Percentiles rank a stretch among this genome's conserved stretches.
phyloP scores from a whole-genome alignment of 2,888 invertebrate genomes.

The Periphyllus acericola region DNA sequence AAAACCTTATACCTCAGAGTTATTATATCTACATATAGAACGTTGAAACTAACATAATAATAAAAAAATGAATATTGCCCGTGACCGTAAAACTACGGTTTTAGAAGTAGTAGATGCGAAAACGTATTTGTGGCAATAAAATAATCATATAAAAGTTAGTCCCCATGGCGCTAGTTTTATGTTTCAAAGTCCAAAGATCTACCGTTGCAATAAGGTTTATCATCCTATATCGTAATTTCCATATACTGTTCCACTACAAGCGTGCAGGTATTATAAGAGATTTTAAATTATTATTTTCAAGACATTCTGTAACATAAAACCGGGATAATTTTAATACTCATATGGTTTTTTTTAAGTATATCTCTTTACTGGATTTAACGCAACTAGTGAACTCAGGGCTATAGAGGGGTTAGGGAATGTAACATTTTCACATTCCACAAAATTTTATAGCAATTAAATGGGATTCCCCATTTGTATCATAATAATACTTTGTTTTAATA shows the following conservation, averaged over 20 bases:
- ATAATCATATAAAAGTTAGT: background rate
- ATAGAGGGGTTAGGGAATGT: too few species aligned
- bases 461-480: too few species aligned
- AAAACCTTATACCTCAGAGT: background rate
- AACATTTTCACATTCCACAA: too few species aligned
- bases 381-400: background rate
- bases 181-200: background rate
- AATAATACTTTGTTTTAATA: too few species aligned
- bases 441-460: too few species aligned
- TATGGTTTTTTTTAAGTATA: too few species aligned
- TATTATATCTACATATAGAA: background rate
- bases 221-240: background rate
- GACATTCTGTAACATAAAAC: background rate
- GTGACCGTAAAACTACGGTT: background rate
- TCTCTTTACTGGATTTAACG: background rate
- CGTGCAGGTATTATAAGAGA: too few species aligned
- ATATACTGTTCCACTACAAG: background rate
- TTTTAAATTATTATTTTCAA: too few species aligned
- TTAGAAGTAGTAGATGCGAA: background rate
- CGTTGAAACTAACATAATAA: background rate
- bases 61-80: background rate
- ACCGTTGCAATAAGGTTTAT: background rate
- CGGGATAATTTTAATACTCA: too few species aligned
- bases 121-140: background rate
- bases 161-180: background rate